These are phyloP conservation scores for Atherix ibis DNA, from an alignment of 2,888 invertebrate species.

Conservation along the genomic window DNA sequence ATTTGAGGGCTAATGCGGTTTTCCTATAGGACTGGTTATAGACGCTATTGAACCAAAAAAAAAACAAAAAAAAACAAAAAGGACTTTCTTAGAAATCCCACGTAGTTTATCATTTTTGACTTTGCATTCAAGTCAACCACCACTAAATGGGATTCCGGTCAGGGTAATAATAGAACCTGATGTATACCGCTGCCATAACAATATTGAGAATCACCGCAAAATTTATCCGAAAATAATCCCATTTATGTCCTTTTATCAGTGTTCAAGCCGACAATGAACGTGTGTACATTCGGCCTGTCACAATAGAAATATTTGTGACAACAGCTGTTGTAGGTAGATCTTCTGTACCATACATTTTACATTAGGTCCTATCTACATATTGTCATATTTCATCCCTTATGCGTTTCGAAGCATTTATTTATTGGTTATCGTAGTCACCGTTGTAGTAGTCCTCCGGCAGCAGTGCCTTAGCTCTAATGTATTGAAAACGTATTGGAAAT, in stretches of 20 bases:
- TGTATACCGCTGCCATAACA: neutral
- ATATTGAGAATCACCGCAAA: neutral
- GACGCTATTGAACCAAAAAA: too few species aligned
- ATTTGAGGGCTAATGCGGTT: too few species aligned
- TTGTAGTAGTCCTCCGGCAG: too few species aligned
- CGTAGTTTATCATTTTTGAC: slow-evolving; percentile 5
- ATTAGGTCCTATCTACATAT: neutral
- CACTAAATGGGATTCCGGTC: neutral
- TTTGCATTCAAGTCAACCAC: slow-evolving; percentile 5
- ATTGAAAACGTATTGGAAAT: too few species aligned
- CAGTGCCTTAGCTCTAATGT: too few species aligned
- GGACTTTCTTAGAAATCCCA: slow-evolving; percentile 1
- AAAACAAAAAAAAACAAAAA: neutral
- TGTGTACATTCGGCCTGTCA: slow-evolving; percentile 9
- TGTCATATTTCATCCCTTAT: neutral
- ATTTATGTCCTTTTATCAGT: neutral
- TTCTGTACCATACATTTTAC: neutral
- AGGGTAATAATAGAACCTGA: neutral
- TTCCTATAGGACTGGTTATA: too few species aligned
- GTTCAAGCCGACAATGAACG: slow-evolving; percentile 8
- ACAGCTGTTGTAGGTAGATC: slow-evolving; percentile 3
- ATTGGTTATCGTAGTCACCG: too few species aligned
- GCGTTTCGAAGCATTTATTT: neutral
- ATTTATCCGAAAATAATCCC: neutral
- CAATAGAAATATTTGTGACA: slow-evolving; percentile 6